A percentile compares a stretch with the other conserved stretches of the same genome.
Evolutionary conservation across 2,113 vertebrate species (phyloP).

Genomic region (Megaceryle torquata): DNA sequence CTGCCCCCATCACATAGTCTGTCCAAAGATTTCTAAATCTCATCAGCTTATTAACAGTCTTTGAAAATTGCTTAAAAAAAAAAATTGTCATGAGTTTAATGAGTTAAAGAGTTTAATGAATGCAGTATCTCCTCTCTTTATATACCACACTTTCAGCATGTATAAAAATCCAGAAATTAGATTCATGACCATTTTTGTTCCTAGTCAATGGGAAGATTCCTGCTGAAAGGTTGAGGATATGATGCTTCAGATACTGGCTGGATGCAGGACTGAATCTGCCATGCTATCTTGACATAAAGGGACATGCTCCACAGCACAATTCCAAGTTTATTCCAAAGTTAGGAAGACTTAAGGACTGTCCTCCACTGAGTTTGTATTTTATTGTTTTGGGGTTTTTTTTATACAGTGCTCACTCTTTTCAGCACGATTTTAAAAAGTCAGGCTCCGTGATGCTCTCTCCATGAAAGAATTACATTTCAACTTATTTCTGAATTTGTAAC

Average conservation of each 20-base stretch:
- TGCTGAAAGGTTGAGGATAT: not conserved
- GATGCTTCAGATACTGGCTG: not conserved
- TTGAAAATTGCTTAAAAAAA: not conserved
- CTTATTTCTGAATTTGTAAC: not conserved
- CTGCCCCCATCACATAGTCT: not conserved
- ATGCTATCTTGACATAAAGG: not conserved
- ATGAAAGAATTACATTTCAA: not conserved
- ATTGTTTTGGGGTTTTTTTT: too few relatives aligned
- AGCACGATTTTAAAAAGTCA: not conserved
- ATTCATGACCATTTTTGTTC: not conserved
- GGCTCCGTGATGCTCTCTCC: not conserved
- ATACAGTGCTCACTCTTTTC: not conserved
- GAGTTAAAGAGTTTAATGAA: not conserved
- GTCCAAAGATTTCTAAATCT: not conserved
- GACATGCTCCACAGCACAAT: not conserved
- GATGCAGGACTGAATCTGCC: not conserved
- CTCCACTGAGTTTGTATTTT: not conserved
- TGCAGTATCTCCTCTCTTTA: not conserved
- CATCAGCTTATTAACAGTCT: not conserved
- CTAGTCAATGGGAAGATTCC: not conserved
- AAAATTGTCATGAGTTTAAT: not conserved
- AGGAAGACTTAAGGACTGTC: not conserved
- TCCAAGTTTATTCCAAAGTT: not conserved
- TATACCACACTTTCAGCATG: accelerated
- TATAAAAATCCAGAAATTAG: not conserved